Percentiles rank a stretch among this genome's conserved stretches.
Conservation (phyloP, 2,888 invertebrate species). For the Cephus rjabovi region DNA sequence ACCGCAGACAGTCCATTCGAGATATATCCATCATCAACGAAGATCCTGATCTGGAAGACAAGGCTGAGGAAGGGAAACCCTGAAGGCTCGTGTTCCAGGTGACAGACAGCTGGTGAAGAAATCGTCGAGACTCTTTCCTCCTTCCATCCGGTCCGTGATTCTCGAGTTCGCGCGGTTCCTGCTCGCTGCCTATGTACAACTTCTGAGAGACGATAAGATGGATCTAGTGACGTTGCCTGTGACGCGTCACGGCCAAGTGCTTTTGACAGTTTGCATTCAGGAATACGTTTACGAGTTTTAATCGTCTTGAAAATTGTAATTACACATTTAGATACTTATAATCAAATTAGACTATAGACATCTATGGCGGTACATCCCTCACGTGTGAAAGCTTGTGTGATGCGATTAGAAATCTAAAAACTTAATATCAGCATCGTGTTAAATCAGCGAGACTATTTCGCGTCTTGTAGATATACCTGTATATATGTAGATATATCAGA, state of each 20-base stretch:
- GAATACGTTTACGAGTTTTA: neutral
- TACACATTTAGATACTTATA: neutral
- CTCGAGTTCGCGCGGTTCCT: too few relatives aligned
- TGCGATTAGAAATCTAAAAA: neutral
- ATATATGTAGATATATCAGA: neutral
- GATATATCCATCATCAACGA: constrained; percentile 90
- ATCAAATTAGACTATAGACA: neutral
- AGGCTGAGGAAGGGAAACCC: constrained; percentile 34
- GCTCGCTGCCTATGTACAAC: neutral
- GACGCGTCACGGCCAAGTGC: neutral
- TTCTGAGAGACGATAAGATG: neutral
- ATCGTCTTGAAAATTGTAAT: neutral
- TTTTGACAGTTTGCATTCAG: neutral
- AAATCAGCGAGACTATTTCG: neutral
- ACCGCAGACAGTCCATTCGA: constrained; percentile 84
- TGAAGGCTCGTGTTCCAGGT: constrained; percentile 10
- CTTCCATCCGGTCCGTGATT: too few relatives aligned
- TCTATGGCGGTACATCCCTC: neutral
- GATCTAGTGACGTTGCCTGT: neutral
- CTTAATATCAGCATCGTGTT: neutral
- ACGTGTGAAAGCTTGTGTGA: neutral
- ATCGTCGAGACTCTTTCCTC: neutral
- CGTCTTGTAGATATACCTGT: neutral
- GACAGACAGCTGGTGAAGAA: neutral
- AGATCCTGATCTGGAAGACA: constrained; percentile 76